These are phyloP conservation scores for Montipora efflorescens DNA, from an alignment of 64 coral and sea anemone species.

Conservation along the genomic window DNA sequence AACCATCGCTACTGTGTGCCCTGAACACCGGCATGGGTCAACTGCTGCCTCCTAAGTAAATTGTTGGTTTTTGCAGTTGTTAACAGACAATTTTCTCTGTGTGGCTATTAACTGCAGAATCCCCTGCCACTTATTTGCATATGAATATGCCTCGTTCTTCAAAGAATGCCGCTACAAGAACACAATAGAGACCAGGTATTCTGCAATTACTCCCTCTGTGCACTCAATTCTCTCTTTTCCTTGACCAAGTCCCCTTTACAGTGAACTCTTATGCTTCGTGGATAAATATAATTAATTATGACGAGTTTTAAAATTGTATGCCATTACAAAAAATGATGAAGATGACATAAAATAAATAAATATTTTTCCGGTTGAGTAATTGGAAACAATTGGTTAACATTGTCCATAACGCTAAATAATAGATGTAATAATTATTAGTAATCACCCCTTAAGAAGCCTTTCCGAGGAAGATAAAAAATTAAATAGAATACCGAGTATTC, in stretches of 20 bases:
- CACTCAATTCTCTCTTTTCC: not conserved
- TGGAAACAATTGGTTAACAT: not conserved
- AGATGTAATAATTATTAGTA: not conserved
- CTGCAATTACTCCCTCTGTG: not conserved
- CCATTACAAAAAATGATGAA: not conserved
- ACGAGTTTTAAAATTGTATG: not conserved
- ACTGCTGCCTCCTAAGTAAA: no score
- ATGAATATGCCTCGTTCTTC: no score
- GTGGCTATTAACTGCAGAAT: no score
- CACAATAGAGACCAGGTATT: no score
- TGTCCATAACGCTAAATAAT: not conserved
- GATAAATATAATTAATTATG: not conserved
- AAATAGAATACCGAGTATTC: not conserved
- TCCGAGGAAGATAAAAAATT: not conserved
- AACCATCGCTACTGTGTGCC: no score
- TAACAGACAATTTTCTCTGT: not conserved
- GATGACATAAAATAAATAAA: no score
- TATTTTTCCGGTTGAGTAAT: no score
- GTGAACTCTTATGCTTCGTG: not conserved
- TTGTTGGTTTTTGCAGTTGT: not conserved
- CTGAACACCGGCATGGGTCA: no score
- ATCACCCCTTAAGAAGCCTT: not conserved
- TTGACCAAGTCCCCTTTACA: not conserved
- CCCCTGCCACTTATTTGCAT: no score
- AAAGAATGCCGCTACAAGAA: no score